phyloP scores from a whole-genome alignment of 1,140 invertebrate species.

The Eriosoma lanigerum region DNA sequence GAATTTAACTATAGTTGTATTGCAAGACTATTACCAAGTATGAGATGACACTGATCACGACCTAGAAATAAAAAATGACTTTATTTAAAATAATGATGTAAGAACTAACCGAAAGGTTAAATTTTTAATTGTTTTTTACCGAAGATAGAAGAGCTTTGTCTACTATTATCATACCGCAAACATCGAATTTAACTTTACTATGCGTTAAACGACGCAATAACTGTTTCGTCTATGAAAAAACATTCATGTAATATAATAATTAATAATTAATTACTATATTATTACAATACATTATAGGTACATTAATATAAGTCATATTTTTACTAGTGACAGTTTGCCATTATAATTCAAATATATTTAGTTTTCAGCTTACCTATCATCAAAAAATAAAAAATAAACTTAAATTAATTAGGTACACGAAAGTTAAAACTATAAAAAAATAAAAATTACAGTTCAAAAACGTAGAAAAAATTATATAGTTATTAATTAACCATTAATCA shows the following conservation, averaged over 20 bases:
- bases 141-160: conserved; percentile 39
- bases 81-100: conserved; percentile 7
- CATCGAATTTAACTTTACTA: conserved; percentile 22
- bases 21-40: conserved; percentile 49
- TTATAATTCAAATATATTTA: too few relatives aligned
- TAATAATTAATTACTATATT: too few relatives aligned
- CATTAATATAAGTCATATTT: too few relatives aligned
- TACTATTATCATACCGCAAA: conserved; percentile 35
- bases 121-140: conserved; percentile 3
- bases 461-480: too few relatives aligned
- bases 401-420: too few relatives aligned
- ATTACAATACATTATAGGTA: neutral
- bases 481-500: too few relatives aligned
- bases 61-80: conserved; percentile 26
- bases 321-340: too few relatives aligned
- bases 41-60: conserved; percentile 20
- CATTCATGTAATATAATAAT: neutral
- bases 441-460: too few relatives aligned
- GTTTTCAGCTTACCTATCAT: too few relatives aligned
- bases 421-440: too few relatives aligned
- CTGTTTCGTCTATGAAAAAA: conserved; percentile 28
- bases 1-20: conserved; percentile 47
- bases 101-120: too few relatives aligned
- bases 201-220: conserved; percentile 14
- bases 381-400: too few relatives aligned